Conservation (phyloP, 1,140 invertebrate genomes). For the Drusus annulatus region DNA sequence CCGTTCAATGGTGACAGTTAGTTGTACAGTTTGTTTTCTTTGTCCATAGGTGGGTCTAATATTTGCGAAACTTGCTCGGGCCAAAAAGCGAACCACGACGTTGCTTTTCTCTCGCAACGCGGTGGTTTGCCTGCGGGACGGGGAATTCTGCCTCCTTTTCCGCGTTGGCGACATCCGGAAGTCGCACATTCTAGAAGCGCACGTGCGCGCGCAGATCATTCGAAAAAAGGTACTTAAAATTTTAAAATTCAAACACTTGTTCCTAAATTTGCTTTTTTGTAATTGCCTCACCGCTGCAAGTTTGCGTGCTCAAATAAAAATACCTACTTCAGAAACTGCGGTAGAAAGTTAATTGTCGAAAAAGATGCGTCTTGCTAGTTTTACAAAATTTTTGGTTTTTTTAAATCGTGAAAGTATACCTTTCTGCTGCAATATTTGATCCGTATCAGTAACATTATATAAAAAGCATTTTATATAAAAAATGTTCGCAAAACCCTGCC, state of each 20-base stretch:
- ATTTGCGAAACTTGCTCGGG: constrained; percentile 71
- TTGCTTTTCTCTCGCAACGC: constrained; percentile 70
- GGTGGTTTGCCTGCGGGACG: constrained; percentile 71
- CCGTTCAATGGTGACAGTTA: constrained; percentile 18
- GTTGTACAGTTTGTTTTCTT: constrained; percentile 37
- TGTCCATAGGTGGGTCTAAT: constrained; percentile 74
- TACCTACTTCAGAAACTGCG: neutral
- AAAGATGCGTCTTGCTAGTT: neutral
- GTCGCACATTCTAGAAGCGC: constrained; percentile 71
- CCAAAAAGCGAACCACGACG: constrained; percentile 71
- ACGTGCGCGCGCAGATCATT: constrained; percentile 71
- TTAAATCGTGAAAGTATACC: no score
- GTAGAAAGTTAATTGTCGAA: neutral
- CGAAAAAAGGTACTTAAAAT: constrained; percentile 67
- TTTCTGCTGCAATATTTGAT: neutral
- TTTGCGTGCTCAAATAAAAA: constrained; percentile 25
- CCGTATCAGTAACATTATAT: no score
- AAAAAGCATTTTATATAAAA: no score
- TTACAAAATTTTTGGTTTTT: neutral
- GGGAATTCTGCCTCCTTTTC: constrained; percentile 71
- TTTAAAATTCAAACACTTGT: no score
- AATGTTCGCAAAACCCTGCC: constrained; percentile 7
- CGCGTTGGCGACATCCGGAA: constrained; percentile 72
- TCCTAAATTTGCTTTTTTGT: constrained; percentile 4
- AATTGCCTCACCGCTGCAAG: constrained; percentile 38